Conservation (phyloP, 2,888 invertebrate genomes). For the Dolomedes plantarius region DNA sequence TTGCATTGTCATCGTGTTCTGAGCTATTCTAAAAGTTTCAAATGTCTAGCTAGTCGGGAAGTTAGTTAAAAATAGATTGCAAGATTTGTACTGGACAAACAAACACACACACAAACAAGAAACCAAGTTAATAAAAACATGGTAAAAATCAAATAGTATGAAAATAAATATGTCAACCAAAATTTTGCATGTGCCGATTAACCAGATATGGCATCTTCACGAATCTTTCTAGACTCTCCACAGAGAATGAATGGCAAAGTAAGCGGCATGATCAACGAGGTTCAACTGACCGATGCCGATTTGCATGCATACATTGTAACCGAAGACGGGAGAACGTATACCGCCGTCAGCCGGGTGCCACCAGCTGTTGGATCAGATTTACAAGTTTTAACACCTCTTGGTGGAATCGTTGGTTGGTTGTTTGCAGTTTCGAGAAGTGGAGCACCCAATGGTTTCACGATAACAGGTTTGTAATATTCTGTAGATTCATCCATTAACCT, state of each 20-base stretch:
- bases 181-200: too few species aligned
- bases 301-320: conserved; percentile 95
- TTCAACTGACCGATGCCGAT: conserved; percentile 84
- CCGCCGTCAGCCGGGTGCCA: conserved; percentile 90
- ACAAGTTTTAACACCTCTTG: conserved; percentile 88
- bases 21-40: too few species aligned
- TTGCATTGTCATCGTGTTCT: too few species aligned
- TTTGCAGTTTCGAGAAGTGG: conserved; percentile 88
- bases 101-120: too few species aligned
- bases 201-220: too few species aligned
- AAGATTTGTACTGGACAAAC: too few species aligned
- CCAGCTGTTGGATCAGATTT: conserved; percentile 85
- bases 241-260: conserved; percentile 92
- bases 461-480: conserved; percentile 77
- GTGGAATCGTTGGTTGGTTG: conserved; percentile 92
- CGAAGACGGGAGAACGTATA: conserved; percentile 90
- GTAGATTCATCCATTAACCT: too few species aligned
- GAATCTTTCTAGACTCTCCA: conserved; percentile 89
- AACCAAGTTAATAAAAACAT: too few species aligned
- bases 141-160: too few species aligned
- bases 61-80: too few species aligned
- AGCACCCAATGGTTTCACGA: conserved; percentile 91
- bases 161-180: too few species aligned
- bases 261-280: conserved; percentile 88
- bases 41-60: too few species aligned